These are phyloP conservation scores for Lucifuga dentata DNA, from an alignment of 2,113 vertebrate genomes.

Conservation along the genomic window DNA sequence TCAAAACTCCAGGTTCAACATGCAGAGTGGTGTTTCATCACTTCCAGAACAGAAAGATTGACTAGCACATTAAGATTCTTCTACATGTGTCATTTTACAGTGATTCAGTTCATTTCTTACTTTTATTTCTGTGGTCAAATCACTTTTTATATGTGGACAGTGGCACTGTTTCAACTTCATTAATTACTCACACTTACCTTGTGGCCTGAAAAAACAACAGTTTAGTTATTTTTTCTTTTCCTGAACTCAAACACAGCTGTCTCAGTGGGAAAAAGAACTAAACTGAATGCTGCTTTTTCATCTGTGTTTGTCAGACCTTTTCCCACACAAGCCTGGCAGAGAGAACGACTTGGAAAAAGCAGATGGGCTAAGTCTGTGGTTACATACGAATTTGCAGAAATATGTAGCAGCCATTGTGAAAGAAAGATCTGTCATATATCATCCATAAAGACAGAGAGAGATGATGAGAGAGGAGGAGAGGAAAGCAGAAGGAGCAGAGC, in stretches of 20 bases:
- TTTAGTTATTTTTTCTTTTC: constrained; percentile 49
- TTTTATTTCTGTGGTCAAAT: constrained; percentile 12
- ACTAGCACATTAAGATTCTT: constrained; percentile 1
- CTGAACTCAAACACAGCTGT: constrained; percentile 63
- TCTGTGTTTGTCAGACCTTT: constrained; percentile 60
- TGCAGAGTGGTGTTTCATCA: constrained; percentile 5
- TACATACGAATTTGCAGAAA: constrained; percentile 70
- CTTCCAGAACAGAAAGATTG: not conserved
- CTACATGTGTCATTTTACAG: not conserved
- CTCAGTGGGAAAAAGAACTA: constrained; percentile 40
- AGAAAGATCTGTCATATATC: constrained; percentile 73
- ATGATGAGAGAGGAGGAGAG: constrained; percentile 46
- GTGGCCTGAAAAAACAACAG: constrained; percentile 55
- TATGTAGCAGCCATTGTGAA: constrained; percentile 60
- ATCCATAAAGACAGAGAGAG: constrained; percentile 34
- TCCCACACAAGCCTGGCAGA: constrained; percentile 52
- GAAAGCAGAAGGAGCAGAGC: constrained; percentile 54
- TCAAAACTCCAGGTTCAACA: too few relatives aligned
- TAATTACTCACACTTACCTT: constrained; percentile 61
- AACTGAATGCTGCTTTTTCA: constrained; percentile 56
- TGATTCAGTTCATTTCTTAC: constrained; percentile 28
- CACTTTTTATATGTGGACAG: not conserved
- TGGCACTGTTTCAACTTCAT: constrained; percentile 28
- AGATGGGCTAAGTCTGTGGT: constrained; percentile 70
- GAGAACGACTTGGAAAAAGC: constrained; percentile 54